Percentiles rank a stretch among this genome's conserved stretches.
phyloP scores from a whole-genome alignment of 2,888 invertebrate species.

The Drosophila tripunctata region DNA sequence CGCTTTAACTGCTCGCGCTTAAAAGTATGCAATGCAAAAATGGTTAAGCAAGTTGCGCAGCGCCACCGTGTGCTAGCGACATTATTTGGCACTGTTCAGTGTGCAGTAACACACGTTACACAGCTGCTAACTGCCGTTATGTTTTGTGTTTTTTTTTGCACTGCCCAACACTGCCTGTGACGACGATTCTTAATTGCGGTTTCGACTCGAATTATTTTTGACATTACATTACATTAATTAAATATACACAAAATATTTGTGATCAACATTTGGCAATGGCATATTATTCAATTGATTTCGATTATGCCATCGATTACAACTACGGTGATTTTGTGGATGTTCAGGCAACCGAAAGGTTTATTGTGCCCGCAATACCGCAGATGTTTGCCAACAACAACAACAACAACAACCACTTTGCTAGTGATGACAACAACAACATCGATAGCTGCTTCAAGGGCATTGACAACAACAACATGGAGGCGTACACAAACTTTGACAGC shows the following conservation, averaged over 20 bases:
- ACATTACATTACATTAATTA: no score
- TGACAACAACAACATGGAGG: not conserved
- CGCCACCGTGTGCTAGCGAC: constrained; percentile 31
- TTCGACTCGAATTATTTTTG: not conserved
- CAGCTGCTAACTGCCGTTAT: constrained; percentile 62
- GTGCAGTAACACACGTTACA: not conserved
- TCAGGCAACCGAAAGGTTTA: constrained; percentile 26
- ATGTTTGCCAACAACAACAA: not conserved
- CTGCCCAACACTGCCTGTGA: constrained; percentile 12
- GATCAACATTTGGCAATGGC: no score
- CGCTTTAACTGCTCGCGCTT: not conserved
- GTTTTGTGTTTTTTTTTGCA: not conserved
- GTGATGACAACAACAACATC: no score
- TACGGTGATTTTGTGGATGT: constrained; percentile 15
- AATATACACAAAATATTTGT: not conserved
- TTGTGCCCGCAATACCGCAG: constrained; percentile 37
- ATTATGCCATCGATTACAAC: constrained; percentile 3
- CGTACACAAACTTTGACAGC: not conserved
- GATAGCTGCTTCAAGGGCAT: not conserved
- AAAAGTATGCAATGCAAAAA: constrained; percentile 42
- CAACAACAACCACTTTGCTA: not conserved
- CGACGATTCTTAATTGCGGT: no score
- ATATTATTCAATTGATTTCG: constrained; percentile 17
- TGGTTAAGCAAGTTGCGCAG: not conserved
- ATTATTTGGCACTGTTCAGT: constrained; percentile 31